These are phyloP conservation scores for Nothoprocta perdicaria DNA, from an alignment of 2,113 vertebrate genomes.

Conservation along the genomic window DNA sequence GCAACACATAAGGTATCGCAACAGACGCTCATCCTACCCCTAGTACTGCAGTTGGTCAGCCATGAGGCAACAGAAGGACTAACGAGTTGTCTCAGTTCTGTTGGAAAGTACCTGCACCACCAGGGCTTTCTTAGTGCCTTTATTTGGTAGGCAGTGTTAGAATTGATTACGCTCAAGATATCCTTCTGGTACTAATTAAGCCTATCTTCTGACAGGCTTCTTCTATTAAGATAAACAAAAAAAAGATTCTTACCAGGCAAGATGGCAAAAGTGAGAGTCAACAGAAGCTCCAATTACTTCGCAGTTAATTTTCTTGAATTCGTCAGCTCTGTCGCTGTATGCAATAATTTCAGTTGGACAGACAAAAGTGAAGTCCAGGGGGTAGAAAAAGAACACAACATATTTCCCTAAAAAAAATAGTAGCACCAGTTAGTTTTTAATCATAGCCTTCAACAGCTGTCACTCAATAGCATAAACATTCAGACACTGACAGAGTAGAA, in stretches of 20 bases:
- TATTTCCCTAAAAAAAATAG: constrained; percentile 86
- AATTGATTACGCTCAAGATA: neutral
- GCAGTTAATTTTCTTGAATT: constrained; percentile 93
- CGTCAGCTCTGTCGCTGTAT: constrained; percentile 91
- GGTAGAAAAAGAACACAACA: constrained; percentile 96
- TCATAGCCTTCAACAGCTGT: neutral
- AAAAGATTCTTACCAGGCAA: constrained; percentile 87
- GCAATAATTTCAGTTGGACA: constrained; percentile 98
- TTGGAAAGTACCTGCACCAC: neutral
- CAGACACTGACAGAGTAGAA: neutral
- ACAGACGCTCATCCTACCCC: neutral
- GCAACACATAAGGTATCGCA: neutral
- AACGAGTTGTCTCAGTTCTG: neutral
- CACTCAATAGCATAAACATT: neutral
- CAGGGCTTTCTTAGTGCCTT: neutral
- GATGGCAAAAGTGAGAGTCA: constrained; percentile 97
- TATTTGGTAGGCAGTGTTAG: neutral
- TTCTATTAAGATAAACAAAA: neutral
- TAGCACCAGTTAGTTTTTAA: neutral
- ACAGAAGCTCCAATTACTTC: constrained; percentile 96
- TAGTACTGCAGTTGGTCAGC: neutral
- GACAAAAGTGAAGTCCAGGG: constrained; percentile 97
- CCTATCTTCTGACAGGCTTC: neutral
- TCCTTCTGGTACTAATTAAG: neutral
- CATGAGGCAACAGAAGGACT: neutral